Conservation (phyloP, 1,140 invertebrate genomes). For the Pseudoatta argentina region DNA sequence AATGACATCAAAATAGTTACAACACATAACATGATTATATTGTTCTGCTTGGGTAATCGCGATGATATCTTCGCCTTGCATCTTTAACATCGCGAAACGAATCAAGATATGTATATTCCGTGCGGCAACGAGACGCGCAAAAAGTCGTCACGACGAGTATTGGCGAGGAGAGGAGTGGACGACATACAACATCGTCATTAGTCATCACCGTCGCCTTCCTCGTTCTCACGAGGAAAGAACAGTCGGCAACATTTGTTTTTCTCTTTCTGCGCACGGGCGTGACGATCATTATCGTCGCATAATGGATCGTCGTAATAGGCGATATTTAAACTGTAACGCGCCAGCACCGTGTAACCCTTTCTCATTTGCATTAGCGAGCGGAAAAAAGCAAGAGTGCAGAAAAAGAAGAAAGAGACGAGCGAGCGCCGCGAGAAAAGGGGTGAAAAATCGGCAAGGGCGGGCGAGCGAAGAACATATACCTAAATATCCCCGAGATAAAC, state of each 20-base stretch:
- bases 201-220: slow-evolving; percentile 43
- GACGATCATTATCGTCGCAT: slow-evolving; percentile 82
- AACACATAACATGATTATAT: too few relatives aligned
- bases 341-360: slow-evolving; percentile 66
- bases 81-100: slow-evolving; percentile 20
- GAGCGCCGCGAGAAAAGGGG: slow-evolving; percentile 60
- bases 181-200: slow-evolving; percentile 49
- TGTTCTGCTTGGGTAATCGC: background rate
- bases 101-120: slow-evolving; percentile 43
- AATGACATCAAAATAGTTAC: too few relatives aligned
- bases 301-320: slow-evolving; percentile 73
- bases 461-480: slow-evolving; percentile 1
- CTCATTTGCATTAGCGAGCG: slow-evolving; percentile 72
- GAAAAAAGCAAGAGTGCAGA: slow-evolving; percentile 16
- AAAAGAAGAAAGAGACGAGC: slow-evolving; percentile 25
- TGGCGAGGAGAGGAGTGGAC: background rate
- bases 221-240: slow-evolving; percentile 56
- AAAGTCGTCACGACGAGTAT: slow-evolving; percentile 18
- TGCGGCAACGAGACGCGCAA: slow-evolving; percentile 16
- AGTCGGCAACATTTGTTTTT: slow-evolving; percentile 63
- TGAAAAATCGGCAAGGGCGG: slow-evolving; percentile 67
- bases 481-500: slow-evolving; percentile 65
- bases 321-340: slow-evolving; percentile 83
- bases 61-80: background rate
- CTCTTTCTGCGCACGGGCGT: slow-evolving; percentile 76